Conservation (phyloP, 30 jellyfish, hydroid and myxozoan genomes). For the Mastigias papua region DNA sequence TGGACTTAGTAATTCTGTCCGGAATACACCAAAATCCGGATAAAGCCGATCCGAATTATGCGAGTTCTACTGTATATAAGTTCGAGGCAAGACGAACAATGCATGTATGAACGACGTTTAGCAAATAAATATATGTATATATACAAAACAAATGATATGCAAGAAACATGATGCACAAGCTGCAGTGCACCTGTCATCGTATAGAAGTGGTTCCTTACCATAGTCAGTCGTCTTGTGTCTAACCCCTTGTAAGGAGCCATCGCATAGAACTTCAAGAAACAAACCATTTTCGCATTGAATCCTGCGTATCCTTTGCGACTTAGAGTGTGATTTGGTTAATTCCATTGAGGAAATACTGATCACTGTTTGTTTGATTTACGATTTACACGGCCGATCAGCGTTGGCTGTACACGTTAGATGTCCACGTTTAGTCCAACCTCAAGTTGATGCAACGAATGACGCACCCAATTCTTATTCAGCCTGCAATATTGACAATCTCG, state of each 20-base stretch:
- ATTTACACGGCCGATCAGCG: too few relatives aligned
- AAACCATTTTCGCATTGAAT: slow-evolving; percentile 63
- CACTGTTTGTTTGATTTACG: neutral
- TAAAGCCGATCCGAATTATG: too few relatives aligned
- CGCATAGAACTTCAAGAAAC: slow-evolving; percentile 72
- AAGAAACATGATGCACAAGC: neutral
- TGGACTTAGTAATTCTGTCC: too few relatives aligned
- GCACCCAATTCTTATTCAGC: neutral
- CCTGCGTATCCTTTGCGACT: slow-evolving; percentile 53
- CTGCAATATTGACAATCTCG: neutral
- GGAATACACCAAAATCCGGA: too few relatives aligned
- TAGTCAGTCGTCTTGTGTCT: slow-evolving; percentile 43
- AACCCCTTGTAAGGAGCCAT: slow-evolving; percentile 54
- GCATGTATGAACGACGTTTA: too few relatives aligned
- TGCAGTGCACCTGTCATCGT: neutral
- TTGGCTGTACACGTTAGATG: too few relatives aligned
- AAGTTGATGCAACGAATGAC: too few relatives aligned
- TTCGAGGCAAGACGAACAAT: too few relatives aligned
- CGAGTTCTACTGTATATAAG: too few relatives aligned
- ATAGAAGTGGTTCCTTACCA: slow-evolving; percentile 5
- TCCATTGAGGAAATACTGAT: neutral
- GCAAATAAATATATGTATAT: too few relatives aligned
- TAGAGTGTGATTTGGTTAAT: slow-evolving; percentile 43
- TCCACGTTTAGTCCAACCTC: too few relatives aligned
- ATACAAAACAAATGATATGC: too few relatives aligned